Evolutionary conservation across 2,888 invertebrate species (phyloP), one percentile per base, ranked within the genome.

Genomic region (Hecatera dysodea): DNA sequence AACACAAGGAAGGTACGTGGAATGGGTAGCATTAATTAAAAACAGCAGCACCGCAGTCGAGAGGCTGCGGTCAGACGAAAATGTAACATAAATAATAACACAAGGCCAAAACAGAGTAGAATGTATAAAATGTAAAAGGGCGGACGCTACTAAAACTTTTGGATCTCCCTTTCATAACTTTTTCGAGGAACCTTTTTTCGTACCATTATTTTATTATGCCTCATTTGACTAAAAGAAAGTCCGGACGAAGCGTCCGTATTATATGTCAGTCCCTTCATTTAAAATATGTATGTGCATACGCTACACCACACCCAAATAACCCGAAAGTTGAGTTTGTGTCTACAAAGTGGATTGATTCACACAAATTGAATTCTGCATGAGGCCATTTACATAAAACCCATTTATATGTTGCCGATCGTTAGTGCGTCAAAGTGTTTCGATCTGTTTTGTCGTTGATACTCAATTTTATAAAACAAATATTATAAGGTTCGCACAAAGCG

Each of bases 201-300:
- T 91, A 82, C 92, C 93, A 94, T 95, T 94, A 94, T 95, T 94
- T 94, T 93, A 94, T 93, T 94, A 93, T 90, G 91, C 90, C 93
- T 93, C 94, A 94, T 94, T 94, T 94, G 94, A 93, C 93, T 93
- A 93, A 94, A 94, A 93, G 93, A 95, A 94, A 94, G 93, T 93
- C 92, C 91, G 91, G 87, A 88, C 85, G 90, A 89, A 88, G 90
- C 90, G 88, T 91, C 90, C 89, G 88, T 88, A 90, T 92, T 92
- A 90, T 91, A 90, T 88, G 89, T 90, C 89, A 87, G 91, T 90
- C 91, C 91, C 90, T 92, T 89, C 89, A 86, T 92, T 94, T 94
- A 91, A 93, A 94, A 93, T 94, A 94, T 94, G 93, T 93, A 94
- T 93, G 92, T 92, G 85, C 86, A 85, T 90, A 90, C 88, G 88